Evolutionary conservation across 2,797 vertebrate species (phyloP), one percentile per base, ranked within the genome.

Genomic region (Betta splendens): DNA sequence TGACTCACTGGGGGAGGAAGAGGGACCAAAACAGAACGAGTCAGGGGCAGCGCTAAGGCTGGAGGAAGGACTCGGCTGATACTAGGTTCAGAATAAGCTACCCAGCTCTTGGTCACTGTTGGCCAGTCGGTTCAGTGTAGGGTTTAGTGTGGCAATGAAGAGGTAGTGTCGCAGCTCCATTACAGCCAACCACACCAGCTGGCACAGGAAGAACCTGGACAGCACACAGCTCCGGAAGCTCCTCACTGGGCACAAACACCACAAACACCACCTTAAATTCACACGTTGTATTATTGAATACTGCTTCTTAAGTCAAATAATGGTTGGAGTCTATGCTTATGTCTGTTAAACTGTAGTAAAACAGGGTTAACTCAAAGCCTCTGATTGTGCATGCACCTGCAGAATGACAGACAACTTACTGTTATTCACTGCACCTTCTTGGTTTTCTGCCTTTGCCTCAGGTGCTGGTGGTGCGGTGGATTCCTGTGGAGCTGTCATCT

Each of bases 121-220:
- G 0, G 94, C 89, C 75, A 96, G 71, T 6, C 77, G 91, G 71
- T 54, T 88, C 0, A 97, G 91, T 58, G 84, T 92, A 0, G 94
- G 79, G 88, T 96, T 96, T 50, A 97, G 88, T 1, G 93, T 95
- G 15, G 94, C 92, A 0, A 96, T 95, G 89, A 96, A 97, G 60
- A 97, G 88, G 76, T 94, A 95, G 29, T 95, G 94, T 16, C 95
- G 91, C 60, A 97, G 70, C 88, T 96, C 95, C 85, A 95, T 94
- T 36, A 89, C 72, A 0, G 95, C 95, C 55, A 97, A 80, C 95
- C 95, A 98, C 13, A 87, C 5, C 75, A 95, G 74, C 29, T 96
- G 93, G 80, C 91, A 93, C 49, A 86, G 26, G 5, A 96, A 96
- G 68, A 94, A 85, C 87, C 73, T 70, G 12, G 96, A 95, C 37